Conservation (phyloP, 2,797 vertebrate species). For the Rhyacichthys aspro region DNA sequence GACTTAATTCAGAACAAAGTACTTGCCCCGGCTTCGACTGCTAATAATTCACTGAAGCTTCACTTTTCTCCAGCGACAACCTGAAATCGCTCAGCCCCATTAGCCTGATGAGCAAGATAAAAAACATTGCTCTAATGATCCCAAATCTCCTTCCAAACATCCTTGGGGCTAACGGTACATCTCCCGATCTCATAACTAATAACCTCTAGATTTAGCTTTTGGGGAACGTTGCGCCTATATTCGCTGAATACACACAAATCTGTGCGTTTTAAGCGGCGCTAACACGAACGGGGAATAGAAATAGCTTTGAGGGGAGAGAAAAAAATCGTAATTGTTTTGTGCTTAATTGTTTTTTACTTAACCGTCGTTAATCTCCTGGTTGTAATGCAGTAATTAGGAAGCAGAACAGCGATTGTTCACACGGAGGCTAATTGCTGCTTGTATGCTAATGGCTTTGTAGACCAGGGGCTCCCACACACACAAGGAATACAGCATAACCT, state of each 20-base stretch:
- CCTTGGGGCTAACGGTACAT: constrained; percentile 51
- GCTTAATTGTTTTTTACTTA: constrained; percentile 75
- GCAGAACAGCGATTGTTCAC: constrained; percentile 65
- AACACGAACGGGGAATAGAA: constrained; percentile 36
- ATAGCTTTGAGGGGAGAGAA: constrained; percentile 23
- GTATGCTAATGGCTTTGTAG: constrained; percentile 56
- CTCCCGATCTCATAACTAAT: constrained; percentile 65
- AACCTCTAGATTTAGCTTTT: constrained; percentile 65
- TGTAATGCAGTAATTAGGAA: constrained; percentile 76
- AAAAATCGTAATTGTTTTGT: constrained; percentile 69
- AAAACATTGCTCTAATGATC: constrained; percentile 58
- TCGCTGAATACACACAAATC: constrained; percentile 23
- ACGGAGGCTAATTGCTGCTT: constrained; percentile 71
- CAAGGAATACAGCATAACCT: constrained; percentile 19
- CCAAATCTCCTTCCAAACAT: constrained; percentile 35
- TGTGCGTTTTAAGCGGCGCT: constrained; percentile 23
- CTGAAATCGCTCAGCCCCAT: constrained; percentile 38
- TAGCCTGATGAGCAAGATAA: constrained; percentile 52
- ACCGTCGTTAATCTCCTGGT: constrained; percentile 71
- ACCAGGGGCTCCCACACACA: constrained; percentile 33
- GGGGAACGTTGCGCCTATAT: constrained; percentile 51
- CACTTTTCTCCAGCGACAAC: constrained; percentile 44
- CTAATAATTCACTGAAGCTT: constrained; percentile 52
- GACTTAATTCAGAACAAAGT: constrained; percentile 36
- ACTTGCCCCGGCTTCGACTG: constrained; percentile 8